phyloP scores from a whole-genome alignment of 2,113 vertebrate species.

The Otis tarda region DNA sequence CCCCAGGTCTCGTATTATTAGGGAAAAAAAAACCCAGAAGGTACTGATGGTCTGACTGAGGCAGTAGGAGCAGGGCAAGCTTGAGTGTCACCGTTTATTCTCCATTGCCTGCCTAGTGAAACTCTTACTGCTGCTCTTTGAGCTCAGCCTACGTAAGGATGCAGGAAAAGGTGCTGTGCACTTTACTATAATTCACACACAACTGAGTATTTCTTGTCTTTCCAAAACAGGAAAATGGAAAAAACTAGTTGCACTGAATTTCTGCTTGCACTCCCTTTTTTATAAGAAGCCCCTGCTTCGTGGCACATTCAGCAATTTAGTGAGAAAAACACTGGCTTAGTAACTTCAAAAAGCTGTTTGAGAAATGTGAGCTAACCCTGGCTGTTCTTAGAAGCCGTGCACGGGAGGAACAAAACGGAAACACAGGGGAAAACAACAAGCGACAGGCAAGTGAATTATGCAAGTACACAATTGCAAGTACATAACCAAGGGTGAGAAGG shows the following conservation, averaged over 20 bases:
- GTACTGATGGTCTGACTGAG: background rate
- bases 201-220: background rate
- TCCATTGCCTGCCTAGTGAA: background rate
- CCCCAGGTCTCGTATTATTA: background rate
- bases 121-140: background rate
- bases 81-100: background rate
- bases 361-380: background rate
- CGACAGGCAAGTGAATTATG: background rate
- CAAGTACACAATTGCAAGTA: background rate
- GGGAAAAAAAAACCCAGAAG: rapidly evolving
- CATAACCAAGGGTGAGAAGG: background rate
- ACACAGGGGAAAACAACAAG: background rate
- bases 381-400: background rate
- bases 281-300: background rate
- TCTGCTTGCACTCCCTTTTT: background rate
- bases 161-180: rapidly evolving
- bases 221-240: background rate
- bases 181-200: background rate
- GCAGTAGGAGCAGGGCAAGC: background rate
- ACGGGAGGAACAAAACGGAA: background rate
- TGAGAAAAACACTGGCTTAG: background rate
- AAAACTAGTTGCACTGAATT: background rate
- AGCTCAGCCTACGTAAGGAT: background rate
- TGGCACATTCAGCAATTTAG: background rate
- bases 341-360: background rate